Evolutionary conservation across 1,140 invertebrate species (phyloP).

Genomic region (Drosophila sechellia): DNA sequence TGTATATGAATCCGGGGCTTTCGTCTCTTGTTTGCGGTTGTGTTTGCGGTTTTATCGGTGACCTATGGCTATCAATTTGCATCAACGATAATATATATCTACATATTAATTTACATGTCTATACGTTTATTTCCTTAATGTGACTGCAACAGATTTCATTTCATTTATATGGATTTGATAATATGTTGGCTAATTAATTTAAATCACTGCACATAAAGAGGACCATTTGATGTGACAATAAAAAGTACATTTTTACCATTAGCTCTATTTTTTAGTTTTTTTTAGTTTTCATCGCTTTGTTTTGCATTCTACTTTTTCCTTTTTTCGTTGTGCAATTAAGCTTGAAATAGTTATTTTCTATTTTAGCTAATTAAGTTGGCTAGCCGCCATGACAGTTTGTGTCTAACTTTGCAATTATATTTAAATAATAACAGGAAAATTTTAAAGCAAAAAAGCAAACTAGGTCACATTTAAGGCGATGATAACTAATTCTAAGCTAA

Average conservation of each 20-base stretch:
- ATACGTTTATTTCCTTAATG: conserved; percentile 9
- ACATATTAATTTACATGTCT: conserved; percentile 3
- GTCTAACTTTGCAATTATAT: neutral
- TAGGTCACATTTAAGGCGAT: conserved; percentile 1
- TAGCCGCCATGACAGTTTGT: conserved; percentile 38
- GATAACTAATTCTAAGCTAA: conserved; percentile 5
- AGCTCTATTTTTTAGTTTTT: neutral
- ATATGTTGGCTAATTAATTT: conserved; percentile 62
- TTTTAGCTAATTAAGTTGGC: conserved; percentile 35
- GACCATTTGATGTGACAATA: neutral
- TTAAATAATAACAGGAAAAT: neutral
- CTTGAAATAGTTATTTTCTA: neutral
- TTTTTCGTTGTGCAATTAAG: neutral
- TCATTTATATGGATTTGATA: conserved; percentile 59
- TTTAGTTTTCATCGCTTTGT: neutral
- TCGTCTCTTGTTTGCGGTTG: conserved; percentile 71
- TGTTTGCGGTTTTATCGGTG: conserved; percentile 37
- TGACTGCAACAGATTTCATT: conserved; percentile 49
- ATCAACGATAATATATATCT: conserved; percentile 22
- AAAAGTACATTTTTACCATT: conserved; percentile 17
- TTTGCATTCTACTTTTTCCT: too few species aligned
- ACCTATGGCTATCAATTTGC: conserved; percentile 63
- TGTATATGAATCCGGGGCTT: conserved; percentile 29
- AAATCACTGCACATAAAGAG: conserved; percentile 46
- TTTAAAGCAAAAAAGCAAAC: neutral